Conservation (phyloP, 2,888 invertebrate genomes). For the Morpho helenor region DNA sequence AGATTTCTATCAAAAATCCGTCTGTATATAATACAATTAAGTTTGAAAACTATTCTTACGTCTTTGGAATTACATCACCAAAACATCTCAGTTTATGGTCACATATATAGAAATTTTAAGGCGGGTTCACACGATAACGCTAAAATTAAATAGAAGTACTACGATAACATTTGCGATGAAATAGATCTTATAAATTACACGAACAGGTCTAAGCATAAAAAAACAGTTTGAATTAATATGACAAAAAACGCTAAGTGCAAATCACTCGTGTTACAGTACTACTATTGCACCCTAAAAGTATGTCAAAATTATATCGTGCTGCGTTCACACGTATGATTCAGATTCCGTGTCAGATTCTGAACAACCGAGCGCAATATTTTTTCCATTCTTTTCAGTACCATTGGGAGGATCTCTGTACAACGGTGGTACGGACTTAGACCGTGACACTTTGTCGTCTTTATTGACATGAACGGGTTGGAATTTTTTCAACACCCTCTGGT, state of each 20-base stretch:
- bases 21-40: constrained; percentile 54
- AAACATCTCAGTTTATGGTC: constrained; percentile 75
- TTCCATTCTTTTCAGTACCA: constrained; percentile 51
- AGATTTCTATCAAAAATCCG: constrained; percentile 25
- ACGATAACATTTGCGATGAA: constrained; percentile 14
- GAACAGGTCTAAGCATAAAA: too few species aligned
- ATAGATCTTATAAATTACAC: neutral
- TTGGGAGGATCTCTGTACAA: constrained; percentile 66
- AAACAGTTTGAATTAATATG: too few species aligned
- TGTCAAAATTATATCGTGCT: constrained; percentile 17
- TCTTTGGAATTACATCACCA: constrained; percentile 79
- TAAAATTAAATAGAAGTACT: constrained; percentile 34
- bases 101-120: constrained; percentile 62
- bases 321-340: constrained; percentile 67
- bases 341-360: constrained; percentile 75
- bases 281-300: constrained; percentile 27
- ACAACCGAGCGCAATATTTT: constrained; percentile 63
- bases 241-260: neutral
- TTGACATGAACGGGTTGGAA: constrained; percentile 83
- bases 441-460: constrained; percentile 73
- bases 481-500: constrained; percentile 77
- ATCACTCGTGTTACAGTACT: constrained; percentile 17
- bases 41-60: constrained; percentile 71
- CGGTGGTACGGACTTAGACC: constrained; percentile 70
- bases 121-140: constrained; percentile 60